phyloP scores from a whole-genome alignment of 2,888 invertebrate genomes.

The Netelia inedita region DNA sequence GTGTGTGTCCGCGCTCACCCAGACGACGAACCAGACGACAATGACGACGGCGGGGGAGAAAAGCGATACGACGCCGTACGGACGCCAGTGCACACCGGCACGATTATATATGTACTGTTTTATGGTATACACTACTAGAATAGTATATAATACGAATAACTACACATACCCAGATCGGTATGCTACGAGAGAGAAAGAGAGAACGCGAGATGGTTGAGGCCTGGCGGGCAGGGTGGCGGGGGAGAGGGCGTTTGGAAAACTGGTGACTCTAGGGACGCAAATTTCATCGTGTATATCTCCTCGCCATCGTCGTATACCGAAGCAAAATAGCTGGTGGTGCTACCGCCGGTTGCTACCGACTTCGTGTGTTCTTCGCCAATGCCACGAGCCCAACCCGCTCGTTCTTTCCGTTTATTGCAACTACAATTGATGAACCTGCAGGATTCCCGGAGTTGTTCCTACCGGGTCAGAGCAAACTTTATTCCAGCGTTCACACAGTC shows the following conservation, averaged over 20 bases:
- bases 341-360: conserved; percentile 48
- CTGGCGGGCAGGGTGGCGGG: no score
- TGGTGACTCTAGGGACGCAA: conserved; percentile 73
- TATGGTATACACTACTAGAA: conserved; percentile 24
- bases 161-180: conserved; percentile 66
- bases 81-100: conserved; percentile 35
- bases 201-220: conserved; percentile 53
- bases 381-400: conserved; percentile 61
- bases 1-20: conserved; percentile 72
- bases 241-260: conserved; percentile 68
- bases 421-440: conserved; percentile 75
- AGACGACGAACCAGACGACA: conserved; percentile 66
- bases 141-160: conserved; percentile 46
- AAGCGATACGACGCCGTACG: conserved; percentile 48
- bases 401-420: conserved; percentile 75
- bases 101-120: conserved; percentile 39
- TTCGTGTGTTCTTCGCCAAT: conserved; percentile 73
- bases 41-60: conserved; percentile 30
- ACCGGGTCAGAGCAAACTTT: conserved; percentile 23
- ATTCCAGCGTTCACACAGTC: conserved; percentile 10
- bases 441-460: conserved; percentile 51
- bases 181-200: conserved; percentile 23
- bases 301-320: conserved; percentile 67
- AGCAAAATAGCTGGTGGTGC: conserved; percentile 74
- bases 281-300: conserved; percentile 70